These are phyloP conservation scores for Exocentrus adspersus DNA, from an alignment of 2,888 invertebrate genomes.

Conservation along the genomic window DNA sequence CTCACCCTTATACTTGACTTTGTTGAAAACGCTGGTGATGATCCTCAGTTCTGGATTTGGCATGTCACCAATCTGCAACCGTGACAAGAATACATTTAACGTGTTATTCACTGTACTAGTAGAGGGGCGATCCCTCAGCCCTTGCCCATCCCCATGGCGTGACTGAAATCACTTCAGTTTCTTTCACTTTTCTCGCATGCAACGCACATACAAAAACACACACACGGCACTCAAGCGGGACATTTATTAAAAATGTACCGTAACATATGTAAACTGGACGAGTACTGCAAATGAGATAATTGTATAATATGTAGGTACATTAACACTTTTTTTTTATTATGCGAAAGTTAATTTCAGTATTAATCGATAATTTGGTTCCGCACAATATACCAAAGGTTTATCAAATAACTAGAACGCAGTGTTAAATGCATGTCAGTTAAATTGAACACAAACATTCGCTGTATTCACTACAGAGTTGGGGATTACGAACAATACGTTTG, in stretches of 20 bases:
- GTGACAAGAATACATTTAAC: conserved; percentile 51
- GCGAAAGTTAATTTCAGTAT: background rate
- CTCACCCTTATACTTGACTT: conserved; percentile 87
- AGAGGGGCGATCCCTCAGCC: conserved; percentile 39
- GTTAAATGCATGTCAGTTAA: background rate
- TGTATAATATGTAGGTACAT: no score
- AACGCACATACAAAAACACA: conserved; percentile 42
- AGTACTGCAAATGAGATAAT: no score
- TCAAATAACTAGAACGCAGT: background rate
- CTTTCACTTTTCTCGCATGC: conserved; percentile 48
- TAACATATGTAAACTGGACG: conserved; percentile 22
- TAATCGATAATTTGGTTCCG: background rate
- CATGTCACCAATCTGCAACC: conserved; percentile 83
- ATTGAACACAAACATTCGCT: background rate
- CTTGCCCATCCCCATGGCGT: conserved; percentile 58
- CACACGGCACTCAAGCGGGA: conserved; percentile 25
- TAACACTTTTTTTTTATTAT: background rate
- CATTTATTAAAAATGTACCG: conserved; percentile 17
- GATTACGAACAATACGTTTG: no score
- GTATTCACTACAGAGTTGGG: background rate
- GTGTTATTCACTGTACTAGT: conserved; percentile 41
- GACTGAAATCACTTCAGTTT: conserved; percentile 56
- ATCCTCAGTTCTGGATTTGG: conserved; percentile 87
- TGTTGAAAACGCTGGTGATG: conserved; percentile 87
- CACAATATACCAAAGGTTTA: background rate